A percentile compares a stretch with the other conserved stretches of the same genome.
Evolutionary conservation across 53 echinoderm and acorn worm species (phyloP).

Genomic region (Astropecten irregularis): DNA sequence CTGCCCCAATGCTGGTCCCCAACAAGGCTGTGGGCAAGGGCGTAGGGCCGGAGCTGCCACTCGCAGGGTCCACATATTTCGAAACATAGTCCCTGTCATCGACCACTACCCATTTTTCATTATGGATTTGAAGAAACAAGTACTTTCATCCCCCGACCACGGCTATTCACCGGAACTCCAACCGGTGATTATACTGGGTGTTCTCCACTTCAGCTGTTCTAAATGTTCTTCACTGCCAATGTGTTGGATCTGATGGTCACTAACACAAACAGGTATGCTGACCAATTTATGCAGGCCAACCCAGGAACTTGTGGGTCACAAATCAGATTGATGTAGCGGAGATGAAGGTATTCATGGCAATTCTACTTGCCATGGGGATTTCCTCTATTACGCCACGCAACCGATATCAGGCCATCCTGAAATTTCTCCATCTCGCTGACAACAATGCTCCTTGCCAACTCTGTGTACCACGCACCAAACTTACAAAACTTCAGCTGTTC

Average conservation of each 20-base stretch:
- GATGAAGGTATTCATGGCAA: conserved; percentile 45
- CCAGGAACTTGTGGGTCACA: not conserved
- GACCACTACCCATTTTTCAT: not conserved
- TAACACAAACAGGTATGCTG: conserved; percentile 36
- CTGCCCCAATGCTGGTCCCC: no score
- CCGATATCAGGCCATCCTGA: not conserved
- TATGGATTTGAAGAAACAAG: not conserved
- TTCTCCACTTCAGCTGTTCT: conserved; percentile 42
- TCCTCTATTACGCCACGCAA: conserved; percentile 4
- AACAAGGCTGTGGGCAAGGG: not conserved
- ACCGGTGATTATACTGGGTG: conserved; percentile 6
- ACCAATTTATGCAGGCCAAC: not conserved
- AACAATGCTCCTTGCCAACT: no score
- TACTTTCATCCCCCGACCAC: not conserved
- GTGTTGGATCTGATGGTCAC: conserved; percentile 28
- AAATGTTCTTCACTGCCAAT: conserved; percentile 20
- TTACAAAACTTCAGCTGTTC: conserved; percentile 32
- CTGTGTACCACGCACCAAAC: conserved; percentile 21
- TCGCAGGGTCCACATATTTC: not conserved
- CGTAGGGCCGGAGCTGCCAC: not conserved
- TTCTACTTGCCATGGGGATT: conserved; percentile 41
- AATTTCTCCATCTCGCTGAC: conserved; percentile 24
- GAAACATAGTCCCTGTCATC: not conserved
- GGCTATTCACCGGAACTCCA: conserved; percentile 12
- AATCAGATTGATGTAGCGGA: not conserved